Conservation (phyloP, 2,797 vertebrate genomes). For the Zalophus californianus region DNA sequence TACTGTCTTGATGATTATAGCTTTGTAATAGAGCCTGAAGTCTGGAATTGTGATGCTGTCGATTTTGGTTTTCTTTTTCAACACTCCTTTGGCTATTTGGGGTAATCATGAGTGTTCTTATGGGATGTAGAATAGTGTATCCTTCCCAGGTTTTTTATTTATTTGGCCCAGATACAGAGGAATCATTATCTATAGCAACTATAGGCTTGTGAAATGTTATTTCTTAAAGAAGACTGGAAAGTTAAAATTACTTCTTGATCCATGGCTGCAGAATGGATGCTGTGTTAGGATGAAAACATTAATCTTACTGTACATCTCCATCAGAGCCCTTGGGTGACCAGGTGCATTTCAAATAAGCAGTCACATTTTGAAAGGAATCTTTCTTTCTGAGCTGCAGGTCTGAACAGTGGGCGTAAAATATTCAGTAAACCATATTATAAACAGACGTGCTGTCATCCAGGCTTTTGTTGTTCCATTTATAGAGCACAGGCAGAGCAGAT, state of each 20-base stretch:
- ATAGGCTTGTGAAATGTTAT: background rate
- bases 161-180: background rate
- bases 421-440: background rate
- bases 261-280: background rate
- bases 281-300: background rate
- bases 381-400: background rate
- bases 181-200: background rate
- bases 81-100: too few relatives aligned
- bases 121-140: background rate
- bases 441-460: background rate
- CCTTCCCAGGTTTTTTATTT: background rate
- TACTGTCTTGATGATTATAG: too few relatives aligned
- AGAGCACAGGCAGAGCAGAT: background rate
- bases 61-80: too few relatives aligned
- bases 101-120: background rate
- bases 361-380: background rate
- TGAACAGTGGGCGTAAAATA: background rate
- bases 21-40: too few relatives aligned
- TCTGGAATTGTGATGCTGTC: too few relatives aligned
- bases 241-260: background rate
- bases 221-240: background rate
- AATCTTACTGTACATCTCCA: background rate
- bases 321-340: background rate
- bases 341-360: background rate
- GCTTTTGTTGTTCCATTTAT: background rate